Conservation (phyloP, 2,113 vertebrate species). For the Ictalurus furcatus region DNA sequence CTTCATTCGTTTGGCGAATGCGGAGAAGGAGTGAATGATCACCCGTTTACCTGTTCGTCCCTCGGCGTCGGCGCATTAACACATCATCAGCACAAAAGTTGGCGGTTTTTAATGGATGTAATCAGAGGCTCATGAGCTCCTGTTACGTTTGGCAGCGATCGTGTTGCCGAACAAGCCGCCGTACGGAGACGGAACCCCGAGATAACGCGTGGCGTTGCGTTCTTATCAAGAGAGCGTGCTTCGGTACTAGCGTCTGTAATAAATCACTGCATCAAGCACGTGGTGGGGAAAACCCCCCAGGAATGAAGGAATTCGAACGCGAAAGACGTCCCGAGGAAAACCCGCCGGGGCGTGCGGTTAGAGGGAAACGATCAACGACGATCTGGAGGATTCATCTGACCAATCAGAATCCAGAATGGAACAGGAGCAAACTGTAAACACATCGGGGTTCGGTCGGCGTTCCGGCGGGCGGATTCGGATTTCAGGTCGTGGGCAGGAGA, state of each 20-base stretch:
- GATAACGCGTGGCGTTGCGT: constrained; percentile 20
- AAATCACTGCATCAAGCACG: constrained; percentile 55
- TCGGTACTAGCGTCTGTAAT: constrained; percentile 36
- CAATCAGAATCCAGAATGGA: not conserved
- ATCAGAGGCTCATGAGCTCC: constrained; percentile 22
- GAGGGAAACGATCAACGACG: not conserved
- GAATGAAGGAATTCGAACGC: constrained; percentile 40
- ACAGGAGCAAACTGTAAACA: not conserved
- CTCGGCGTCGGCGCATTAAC: not conserved
- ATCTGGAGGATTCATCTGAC: too few relatives aligned
- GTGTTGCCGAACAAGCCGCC: not conserved
- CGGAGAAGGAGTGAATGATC: not conserved
- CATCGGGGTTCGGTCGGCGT: not conserved
- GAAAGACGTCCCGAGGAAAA: constrained; percentile 21
- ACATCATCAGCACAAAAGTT: constrained; percentile 30
- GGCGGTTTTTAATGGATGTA: constrained; percentile 12
- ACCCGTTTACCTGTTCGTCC: not conserved
- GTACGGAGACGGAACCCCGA: constrained; percentile 32
- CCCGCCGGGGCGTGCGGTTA: not conserved
- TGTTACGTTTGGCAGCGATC: not conserved
- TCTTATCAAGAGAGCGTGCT: constrained; percentile 35
- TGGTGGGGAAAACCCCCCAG: not conserved
- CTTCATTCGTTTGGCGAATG: not conserved
- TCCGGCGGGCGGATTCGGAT: not conserved
- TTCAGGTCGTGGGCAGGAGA: not conserved